Conservation (phyloP, 1,140 invertebrate genomes). For the Artemia franciscana region DNA sequence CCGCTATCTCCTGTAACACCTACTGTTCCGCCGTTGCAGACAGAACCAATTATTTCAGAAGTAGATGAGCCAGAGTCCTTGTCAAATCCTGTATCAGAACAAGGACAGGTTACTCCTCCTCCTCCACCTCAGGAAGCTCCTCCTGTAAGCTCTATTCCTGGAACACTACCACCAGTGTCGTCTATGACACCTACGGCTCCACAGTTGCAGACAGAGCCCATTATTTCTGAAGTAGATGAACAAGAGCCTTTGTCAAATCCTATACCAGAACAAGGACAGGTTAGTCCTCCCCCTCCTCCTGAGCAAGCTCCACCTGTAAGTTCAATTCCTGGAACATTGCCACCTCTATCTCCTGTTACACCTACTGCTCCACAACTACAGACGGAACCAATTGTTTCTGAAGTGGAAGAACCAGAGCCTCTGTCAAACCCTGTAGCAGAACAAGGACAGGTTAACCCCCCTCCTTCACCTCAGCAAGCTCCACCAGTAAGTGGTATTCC, state of each 20-base stretch:
- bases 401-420: not conserved
- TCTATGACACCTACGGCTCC: not conserved
- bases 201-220: not conserved
- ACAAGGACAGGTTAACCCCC: not conserved
- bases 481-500: not conserved
- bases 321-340: not conserved
- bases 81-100: not conserved
- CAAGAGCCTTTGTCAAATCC: not conserved
- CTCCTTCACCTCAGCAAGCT: not conserved
- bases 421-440: not conserved
- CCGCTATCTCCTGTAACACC: not conserved
- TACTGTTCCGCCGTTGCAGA: not conserved
- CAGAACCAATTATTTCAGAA: not conserved
- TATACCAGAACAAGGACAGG: not conserved
- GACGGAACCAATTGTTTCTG: not conserved
- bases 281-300: not conserved
- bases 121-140: not conserved
- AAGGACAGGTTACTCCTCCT: not conserved
- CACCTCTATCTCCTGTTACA: not conserved
- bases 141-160: not conserved
- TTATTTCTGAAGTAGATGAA: not conserved
- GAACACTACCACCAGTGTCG: not conserved
- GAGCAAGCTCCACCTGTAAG: not conserved
- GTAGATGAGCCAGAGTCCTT: not conserved
- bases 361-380: not conserved